A percentile compares a stretch with the other conserved stretches of the same genome.
Conservation (phyloP, 2,797 vertebrate species). For the Bovichtus diacanthus region DNA sequence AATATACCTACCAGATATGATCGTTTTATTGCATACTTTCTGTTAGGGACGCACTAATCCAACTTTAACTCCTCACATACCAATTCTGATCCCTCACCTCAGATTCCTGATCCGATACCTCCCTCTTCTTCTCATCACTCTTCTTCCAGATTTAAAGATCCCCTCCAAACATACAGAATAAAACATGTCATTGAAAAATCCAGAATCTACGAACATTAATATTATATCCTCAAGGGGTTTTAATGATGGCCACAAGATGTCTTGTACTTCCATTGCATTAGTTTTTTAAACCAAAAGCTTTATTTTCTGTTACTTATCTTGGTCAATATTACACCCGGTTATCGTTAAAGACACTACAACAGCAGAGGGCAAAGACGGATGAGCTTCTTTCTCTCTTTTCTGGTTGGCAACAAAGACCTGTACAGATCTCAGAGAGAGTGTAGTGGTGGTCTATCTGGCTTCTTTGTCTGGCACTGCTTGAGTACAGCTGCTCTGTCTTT, state of each 20-base stretch:
- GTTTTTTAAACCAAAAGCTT: not conserved
- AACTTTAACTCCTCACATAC: not conserved
- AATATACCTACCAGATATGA: rapidly evolving
- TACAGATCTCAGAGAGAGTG: not conserved
- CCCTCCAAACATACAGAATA: not conserved
- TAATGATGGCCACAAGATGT: not conserved
- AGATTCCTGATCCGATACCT: not conserved
- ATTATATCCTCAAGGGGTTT: not conserved
- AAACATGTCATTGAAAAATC: not conserved
- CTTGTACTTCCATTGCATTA: not conserved
- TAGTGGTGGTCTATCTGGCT: not conserved
- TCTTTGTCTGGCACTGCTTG: not conserved
- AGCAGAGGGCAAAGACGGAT: not conserved
- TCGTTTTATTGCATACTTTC: not conserved
- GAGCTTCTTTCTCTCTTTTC: not conserved
- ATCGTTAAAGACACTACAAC: not conserved
- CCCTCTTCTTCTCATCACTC: not conserved
- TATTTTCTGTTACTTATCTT: not conserved
- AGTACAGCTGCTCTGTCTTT: constrained; percentile 6
- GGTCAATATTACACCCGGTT: not conserved
- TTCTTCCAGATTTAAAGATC: not conserved
- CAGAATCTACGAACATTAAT: not conserved
- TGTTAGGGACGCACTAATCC: not conserved
- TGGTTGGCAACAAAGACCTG: not conserved
- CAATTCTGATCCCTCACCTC: too few species aligned